Evolutionary conservation across 2,113 vertebrate species (phyloP).

Genomic region (Eolophus roseicapilla): DNA sequence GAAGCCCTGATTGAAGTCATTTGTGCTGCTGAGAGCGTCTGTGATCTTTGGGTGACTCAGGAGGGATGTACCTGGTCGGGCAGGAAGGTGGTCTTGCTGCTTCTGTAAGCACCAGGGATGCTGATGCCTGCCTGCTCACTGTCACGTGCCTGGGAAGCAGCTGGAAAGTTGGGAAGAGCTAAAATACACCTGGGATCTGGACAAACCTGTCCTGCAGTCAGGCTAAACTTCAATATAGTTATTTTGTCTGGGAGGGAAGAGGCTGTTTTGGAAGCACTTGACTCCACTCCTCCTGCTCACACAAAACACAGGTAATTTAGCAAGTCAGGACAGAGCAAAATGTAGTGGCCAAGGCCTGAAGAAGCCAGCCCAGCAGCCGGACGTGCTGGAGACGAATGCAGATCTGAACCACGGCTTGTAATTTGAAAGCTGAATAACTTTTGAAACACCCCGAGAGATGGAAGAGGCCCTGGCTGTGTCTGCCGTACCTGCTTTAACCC

Average conservation of each 20-base stretch:
- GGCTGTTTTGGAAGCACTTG: not conserved
- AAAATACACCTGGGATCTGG: not conserved
- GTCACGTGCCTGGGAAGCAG: not conserved
- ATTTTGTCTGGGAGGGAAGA: not conserved
- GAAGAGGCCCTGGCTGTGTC: not conserved
- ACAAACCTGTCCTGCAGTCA: not conserved
- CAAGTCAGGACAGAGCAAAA: not conserved
- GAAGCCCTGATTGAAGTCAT: not conserved
- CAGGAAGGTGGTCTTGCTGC: not conserved
- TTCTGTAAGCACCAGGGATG: not conserved
- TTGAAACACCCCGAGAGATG: not conserved
- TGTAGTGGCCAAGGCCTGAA: not conserved
- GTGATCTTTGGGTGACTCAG: not conserved
- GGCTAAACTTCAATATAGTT: not conserved
- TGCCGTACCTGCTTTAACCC: not conserved
- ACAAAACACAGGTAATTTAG: not conserved
- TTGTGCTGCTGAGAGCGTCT: not conserved
- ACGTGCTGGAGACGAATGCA: not conserved
- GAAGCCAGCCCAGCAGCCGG: not conserved
- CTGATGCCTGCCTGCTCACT: not conserved
- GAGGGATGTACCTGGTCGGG: accelerated
- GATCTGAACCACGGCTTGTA: not conserved
- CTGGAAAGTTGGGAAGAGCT: not conserved
- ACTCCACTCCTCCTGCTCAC: not conserved
- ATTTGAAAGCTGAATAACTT: not conserved